These are phyloP conservation scores for Scaptomyza flava DNA, from an alignment of 2,888 invertebrate genomes.

Conservation along the genomic window DNA sequence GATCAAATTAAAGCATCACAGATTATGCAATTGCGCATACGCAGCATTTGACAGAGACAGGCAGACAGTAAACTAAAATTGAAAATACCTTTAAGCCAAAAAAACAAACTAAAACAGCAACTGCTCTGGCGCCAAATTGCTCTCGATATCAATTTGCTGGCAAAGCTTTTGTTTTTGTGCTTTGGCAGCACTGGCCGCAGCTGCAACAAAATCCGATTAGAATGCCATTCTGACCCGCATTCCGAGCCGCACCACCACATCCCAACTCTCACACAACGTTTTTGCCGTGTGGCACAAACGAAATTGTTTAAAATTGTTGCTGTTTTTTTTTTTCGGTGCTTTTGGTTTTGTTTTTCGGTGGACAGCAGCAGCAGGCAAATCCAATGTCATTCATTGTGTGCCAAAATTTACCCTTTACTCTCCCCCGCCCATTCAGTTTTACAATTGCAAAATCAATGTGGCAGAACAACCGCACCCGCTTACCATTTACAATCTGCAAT, in stretches of 20 bases:
- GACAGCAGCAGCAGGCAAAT: slow-evolving; percentile 24
- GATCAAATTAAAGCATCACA: slow-evolving; percentile 59
- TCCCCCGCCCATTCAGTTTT: not conserved
- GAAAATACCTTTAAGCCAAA: slow-evolving; percentile 43
- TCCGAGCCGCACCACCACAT: not conserved
- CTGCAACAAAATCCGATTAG: slow-evolving; percentile 77
- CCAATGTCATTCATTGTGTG: slow-evolving; percentile 39
- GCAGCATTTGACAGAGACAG: slow-evolving; percentile 44
- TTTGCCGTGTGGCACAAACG: slow-evolving; percentile 48
- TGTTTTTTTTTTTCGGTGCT: slow-evolving; percentile 33
- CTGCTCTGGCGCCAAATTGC: slow-evolving; percentile 64
- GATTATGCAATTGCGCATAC: slow-evolving; percentile 74
- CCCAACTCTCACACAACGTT: not conserved
- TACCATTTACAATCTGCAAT: slow-evolving; percentile 27
- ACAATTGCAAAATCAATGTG: slow-evolving; percentile 45
- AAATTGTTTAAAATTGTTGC: slow-evolving; percentile 68
- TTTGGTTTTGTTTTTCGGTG: slow-evolving; percentile 14
- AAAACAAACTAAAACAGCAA: not conserved
- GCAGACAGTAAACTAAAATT: slow-evolving; percentile 35
- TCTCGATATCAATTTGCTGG: slow-evolving; percentile 75
- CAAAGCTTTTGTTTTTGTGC: slow-evolving; percentile 43
- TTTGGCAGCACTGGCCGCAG: slow-evolving; percentile 58
- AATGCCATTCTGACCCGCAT: slow-evolving; percentile 59
- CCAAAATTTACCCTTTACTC: slow-evolving; percentile 26
- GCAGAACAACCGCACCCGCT: slow-evolving; percentile 23